Evolutionary conservation across 2,113 vertebrate species (phyloP).

Genomic region (Spea multiplicata): DNA sequence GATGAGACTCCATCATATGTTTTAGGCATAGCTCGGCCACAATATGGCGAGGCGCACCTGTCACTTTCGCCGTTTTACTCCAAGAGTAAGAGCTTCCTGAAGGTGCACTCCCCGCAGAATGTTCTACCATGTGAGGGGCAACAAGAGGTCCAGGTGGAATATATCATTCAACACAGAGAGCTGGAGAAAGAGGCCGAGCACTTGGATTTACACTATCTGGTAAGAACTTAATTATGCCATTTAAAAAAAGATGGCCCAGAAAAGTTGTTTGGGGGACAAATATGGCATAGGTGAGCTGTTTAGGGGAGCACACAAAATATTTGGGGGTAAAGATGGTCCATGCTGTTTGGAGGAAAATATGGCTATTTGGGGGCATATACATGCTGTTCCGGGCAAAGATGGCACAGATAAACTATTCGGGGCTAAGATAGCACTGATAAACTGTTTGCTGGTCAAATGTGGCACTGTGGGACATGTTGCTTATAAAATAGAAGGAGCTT

Average conservation of each 20-base stretch:
- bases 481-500: too few species aligned
- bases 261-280: too few species aligned
- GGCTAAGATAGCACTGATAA: too few species aligned
- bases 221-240: neutral
- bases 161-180: constrained; percentile 30
- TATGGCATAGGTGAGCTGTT: too few species aligned
- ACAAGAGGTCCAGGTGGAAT: constrained; percentile 48
- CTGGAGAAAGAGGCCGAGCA: neutral
- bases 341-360: too few species aligned
- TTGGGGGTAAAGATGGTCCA: too few species aligned
- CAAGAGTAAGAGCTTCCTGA: constrained; percentile 54
- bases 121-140: neutral
- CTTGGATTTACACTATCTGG: constrained; percentile 53
- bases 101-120: constrained; percentile 26
- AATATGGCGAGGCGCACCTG: constrained; percentile 22
- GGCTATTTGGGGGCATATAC: too few species aligned
- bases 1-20: neutral
- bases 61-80: constrained; percentile 51
- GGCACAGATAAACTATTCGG: too few species aligned
- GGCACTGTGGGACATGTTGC: too few species aligned
- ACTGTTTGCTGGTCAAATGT: too few species aligned
- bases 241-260: neutral
- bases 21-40: rapidly evolving
- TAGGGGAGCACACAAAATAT: too few species aligned
- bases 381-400: too few species aligned